These are phyloP conservation scores for Dasyprocta punctata DNA, from an alignment of 2,113 vertebrate genomes.

Conservation along the genomic window DNA sequence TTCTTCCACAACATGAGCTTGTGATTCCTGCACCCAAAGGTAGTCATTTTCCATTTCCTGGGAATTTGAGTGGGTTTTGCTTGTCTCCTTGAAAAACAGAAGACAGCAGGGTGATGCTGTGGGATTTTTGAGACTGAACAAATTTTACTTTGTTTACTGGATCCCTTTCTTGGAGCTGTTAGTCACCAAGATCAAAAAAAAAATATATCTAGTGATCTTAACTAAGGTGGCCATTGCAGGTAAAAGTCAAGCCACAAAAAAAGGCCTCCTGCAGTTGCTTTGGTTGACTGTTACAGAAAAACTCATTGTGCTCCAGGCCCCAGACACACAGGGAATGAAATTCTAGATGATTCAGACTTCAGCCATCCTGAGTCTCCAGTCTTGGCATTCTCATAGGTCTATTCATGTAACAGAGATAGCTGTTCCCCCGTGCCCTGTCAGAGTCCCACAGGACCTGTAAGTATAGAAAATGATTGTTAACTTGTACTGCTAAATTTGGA, in stretches of 20 bases:
- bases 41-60: background rate
- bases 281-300: background rate
- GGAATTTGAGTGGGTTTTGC: background rate
- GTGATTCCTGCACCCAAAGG: background rate
- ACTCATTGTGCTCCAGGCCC: background rate
- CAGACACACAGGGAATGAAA: background rate
- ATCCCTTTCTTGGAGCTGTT: background rate
- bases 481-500: background rate
- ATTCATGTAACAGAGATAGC: background rate
- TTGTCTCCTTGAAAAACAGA: background rate
- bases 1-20: background rate
- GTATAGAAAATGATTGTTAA: background rate
- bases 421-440: background rate
- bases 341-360: background rate
- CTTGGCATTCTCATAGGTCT: background rate
- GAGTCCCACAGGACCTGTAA: background rate
- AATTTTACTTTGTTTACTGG: background rate
- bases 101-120: background rate
- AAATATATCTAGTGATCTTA: background rate
- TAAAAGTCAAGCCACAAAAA: background rate
- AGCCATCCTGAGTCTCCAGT: background rate
- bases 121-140: background rate
- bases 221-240: background rate
- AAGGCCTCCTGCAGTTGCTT: background rate
- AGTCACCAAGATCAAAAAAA: background rate